Conservation (phyloP, 2,113 vertebrate genomes). For the Donacobius atricapilla region DNA sequence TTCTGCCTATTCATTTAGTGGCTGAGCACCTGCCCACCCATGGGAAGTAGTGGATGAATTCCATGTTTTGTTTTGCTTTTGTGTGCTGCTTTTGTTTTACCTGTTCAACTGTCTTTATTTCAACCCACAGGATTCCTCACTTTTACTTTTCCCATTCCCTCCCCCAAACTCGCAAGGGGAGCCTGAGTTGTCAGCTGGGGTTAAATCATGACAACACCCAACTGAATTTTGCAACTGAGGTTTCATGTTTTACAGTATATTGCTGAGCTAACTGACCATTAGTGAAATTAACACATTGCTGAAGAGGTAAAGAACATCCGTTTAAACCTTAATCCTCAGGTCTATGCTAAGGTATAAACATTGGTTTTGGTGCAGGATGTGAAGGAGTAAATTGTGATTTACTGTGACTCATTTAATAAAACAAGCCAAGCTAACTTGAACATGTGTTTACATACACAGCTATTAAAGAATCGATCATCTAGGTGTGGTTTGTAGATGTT, state of each 20-base stretch:
- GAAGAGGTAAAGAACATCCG: neutral
- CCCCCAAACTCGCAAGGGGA: neutral
- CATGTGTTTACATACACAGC: neutral
- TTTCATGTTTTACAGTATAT: neutral
- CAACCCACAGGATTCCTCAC: neutral
- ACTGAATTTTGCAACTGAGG: neutral
- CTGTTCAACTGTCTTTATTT: neutral
- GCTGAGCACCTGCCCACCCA: neutral
- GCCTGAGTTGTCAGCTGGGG: neutral
- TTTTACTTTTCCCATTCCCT: neutral
- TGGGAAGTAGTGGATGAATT: neutral
- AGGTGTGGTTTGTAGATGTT: neutral
- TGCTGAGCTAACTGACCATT: neutral
- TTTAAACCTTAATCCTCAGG: neutral
- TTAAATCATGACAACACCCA: neutral
- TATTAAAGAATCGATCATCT: neutral
- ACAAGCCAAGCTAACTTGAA: neutral
- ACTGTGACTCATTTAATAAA: neutral
- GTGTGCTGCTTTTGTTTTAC: neutral
- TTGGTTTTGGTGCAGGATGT: neutral
- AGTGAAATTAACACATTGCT: neutral
- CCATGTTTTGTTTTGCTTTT: neutral
- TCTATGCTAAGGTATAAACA: neutral
- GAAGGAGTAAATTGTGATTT: neutral
- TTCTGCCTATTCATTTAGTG: neutral